Percentiles rank a stretch among this genome's conserved stretches.
Evolutionary conservation across 2,113 vertebrate genomes (phyloP).

Genomic region (Pardalotus punctatus): DNA sequence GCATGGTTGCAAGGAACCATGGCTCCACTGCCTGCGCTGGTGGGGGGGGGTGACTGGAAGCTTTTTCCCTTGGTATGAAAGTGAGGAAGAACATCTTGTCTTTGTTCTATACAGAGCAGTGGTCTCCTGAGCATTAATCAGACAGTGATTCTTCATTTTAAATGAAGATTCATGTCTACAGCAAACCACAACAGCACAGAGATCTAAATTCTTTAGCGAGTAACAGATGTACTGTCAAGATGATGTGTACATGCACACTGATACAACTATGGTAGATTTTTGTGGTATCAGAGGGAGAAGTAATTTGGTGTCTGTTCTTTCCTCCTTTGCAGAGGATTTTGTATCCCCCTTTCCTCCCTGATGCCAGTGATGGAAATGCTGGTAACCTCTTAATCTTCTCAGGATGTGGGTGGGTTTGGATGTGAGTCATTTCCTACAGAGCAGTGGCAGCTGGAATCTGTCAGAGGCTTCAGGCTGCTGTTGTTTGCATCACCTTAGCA

Average conservation of each 20-base stretch:
- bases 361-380: background rate
- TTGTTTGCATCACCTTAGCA: background rate
- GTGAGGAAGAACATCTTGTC: background rate
- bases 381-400: background rate
- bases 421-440: background rate
- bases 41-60: background rate
- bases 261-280: background rate
- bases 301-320: background rate
- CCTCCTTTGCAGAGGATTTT: background rate
- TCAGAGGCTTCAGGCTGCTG: background rate
- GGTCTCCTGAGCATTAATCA: background rate
- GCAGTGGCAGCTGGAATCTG: background rate
- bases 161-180: background rate
- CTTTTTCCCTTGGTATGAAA: background rate
- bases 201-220: background rate
- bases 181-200: background rate
- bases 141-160: background rate
- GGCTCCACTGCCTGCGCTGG: background rate
- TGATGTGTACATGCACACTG: background rate
- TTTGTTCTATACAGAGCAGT: background rate
- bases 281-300: background rate
- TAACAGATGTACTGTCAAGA: background rate
- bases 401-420: background rate
- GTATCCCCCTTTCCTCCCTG: background rate
- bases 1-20: background rate